phyloP scores from a whole-genome alignment of 2,797 vertebrate species.

The Cuniculus paca region DNA sequence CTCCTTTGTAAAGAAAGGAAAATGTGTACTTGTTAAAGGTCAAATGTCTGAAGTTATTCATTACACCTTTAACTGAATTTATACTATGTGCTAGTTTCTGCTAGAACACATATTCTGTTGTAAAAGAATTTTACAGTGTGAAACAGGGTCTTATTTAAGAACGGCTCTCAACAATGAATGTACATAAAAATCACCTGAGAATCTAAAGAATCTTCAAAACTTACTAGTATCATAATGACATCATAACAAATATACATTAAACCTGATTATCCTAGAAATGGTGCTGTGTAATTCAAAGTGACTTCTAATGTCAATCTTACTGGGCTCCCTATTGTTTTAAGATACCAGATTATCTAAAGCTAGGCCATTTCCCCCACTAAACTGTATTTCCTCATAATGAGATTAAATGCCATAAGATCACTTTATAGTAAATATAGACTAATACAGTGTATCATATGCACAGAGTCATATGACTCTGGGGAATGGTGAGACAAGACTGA shows the following conservation, averaged over 20 bases:
- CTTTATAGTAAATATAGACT: conserved; percentile 53
- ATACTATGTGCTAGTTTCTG: neutral
- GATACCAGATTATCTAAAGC: conserved; percentile 64
- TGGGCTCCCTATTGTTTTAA: conserved; percentile 65
- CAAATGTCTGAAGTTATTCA: conserved; percentile 21
- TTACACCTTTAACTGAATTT: conserved; percentile 4
- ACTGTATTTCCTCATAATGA: conserved; percentile 68
- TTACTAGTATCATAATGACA: conserved; percentile 40
- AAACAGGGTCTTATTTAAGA: conserved; percentile 19
- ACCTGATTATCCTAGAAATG: conserved; percentile 42
- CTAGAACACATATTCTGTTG: neutral
- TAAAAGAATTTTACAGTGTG: neutral
- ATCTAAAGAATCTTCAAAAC: conserved; percentile 55
- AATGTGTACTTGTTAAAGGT: conserved; percentile 51
- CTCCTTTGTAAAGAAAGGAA: neutral
- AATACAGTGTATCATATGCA: neutral
- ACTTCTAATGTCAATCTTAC: conserved; percentile 28
- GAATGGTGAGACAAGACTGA: neutral
- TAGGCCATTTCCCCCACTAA: conserved; percentile 65
- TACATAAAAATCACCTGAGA: neutral
- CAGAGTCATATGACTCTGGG: neutral
- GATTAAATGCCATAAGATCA: conserved; percentile 51
- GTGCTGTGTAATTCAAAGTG: conserved; percentile 60
- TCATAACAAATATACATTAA: conserved; percentile 52
- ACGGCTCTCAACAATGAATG: neutral